These are phyloP conservation scores for Axea sp. DNA, from an alignment of 2,888 invertebrate species.

Conservation along the genomic window DNA sequence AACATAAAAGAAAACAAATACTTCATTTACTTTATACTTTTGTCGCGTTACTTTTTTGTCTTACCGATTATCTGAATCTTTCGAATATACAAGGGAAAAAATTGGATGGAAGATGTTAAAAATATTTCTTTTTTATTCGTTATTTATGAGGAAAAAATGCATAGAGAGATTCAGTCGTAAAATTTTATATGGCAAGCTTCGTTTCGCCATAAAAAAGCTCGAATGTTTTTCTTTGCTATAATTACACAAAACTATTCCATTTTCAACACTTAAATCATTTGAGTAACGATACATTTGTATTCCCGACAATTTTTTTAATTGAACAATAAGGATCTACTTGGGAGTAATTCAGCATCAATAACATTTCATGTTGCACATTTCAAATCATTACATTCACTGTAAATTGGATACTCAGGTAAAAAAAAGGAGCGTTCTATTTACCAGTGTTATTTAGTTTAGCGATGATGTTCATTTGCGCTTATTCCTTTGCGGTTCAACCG, in stretches of 20 bases:
- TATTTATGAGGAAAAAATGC: no score
- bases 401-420: conserved; percentile 24
- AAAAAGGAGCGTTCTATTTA: conserved; percentile 16
- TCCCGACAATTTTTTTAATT: conserved; percentile 6
- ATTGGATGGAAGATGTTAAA: conserved; percentile 33
- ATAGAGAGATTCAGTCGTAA: neutral
- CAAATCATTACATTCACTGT: conserved; percentile 15
- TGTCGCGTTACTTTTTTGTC: conserved; percentile 24
- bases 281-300: conserved; percentile 13
- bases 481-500: neutral
- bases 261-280: no score
- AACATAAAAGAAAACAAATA: no score
- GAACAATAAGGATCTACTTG: conserved; percentile 13
- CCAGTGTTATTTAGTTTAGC: conserved; percentile 19
- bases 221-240: no score
- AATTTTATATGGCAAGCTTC: no score
- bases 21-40: no score
- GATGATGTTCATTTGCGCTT: conserved; percentile 2
- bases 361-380: conserved; percentile 24
- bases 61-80: conserved; percentile 34
- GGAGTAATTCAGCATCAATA: conserved; percentile 31
- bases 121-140: conserved; percentile 6
- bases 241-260: no score
- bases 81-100: conserved; percentile 20
- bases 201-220: no score